Evolutionary conservation across 2,113 vertebrate species (phyloP).

Genomic region (Phocoena phocoena): DNA sequence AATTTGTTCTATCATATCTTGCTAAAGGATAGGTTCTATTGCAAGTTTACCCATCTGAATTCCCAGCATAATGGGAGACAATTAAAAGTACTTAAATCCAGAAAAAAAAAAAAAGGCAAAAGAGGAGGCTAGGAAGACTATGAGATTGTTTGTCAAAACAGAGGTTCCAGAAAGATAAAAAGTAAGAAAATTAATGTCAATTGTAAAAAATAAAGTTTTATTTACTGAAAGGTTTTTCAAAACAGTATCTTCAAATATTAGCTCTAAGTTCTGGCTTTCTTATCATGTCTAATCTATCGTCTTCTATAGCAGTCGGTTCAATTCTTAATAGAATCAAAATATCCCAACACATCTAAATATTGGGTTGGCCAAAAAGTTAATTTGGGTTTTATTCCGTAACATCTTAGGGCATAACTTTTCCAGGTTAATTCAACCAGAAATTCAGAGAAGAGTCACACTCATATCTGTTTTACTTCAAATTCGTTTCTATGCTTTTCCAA

Average conservation of each 20-base stretch:
- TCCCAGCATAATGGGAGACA: neutral
- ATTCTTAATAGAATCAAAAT: neutral
- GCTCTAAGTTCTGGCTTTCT: neutral
- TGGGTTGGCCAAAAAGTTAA: neutral
- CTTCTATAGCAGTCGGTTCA: neutral
- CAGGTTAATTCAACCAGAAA: neutral
- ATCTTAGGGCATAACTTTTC: neutral
- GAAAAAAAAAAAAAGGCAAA: neutral
- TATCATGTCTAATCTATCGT: neutral
- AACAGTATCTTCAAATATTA: neutral
- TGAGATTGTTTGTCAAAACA: neutral
- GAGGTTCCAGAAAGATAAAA: neutral
- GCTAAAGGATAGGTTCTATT: neutral
- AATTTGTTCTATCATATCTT: neutral
- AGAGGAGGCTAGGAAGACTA: neutral
- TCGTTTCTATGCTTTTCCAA: neutral
- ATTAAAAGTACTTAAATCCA: neutral
- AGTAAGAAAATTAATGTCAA: neutral
- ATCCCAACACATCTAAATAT: neutral
- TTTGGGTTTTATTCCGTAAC: neutral
- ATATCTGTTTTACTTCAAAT: neutral
- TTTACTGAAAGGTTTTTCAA: neutral
- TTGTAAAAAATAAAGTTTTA: neutral
- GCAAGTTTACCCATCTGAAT: neutral
- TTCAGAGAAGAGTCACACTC: neutral